phyloP scores from a whole-genome alignment of 2,888 invertebrate genomes.

The Trissolcus japonicus region DNA sequence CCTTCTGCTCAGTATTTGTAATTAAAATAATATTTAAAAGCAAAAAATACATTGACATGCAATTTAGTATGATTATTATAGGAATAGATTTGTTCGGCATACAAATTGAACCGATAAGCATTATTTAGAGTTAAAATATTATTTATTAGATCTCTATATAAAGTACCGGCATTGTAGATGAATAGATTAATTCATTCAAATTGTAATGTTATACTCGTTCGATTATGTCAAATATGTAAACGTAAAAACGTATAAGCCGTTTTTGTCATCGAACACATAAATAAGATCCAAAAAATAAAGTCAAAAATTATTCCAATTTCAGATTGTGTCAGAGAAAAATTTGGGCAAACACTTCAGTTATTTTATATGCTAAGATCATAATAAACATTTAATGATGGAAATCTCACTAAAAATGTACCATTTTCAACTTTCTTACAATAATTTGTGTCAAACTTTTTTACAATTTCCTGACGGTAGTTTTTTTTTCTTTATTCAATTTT shows the following conservation, averaged over 20 bases:
- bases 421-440: too few species aligned
- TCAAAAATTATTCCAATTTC: too few species aligned
- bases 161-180: conserved; percentile 34
- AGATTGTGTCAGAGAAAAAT: too few species aligned
- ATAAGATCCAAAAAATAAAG: too few species aligned
- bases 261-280: conserved; percentile 22
- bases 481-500: too few species aligned
- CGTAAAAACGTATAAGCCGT: conserved; percentile 14
- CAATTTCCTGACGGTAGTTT: too few species aligned
- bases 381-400: too few species aligned
- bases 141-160: conserved; percentile 43
- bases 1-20: conserved; percentile 55
- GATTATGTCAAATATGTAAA: conserved; percentile 35
- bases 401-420: too few species aligned
- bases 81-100: conserved; percentile 28
- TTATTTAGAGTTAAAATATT: conserved; percentile 37
- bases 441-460: too few species aligned
- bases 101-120: conserved; percentile 13
- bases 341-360: conserved; percentile 11
- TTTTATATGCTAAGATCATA: too few species aligned
- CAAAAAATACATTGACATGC: conserved; percentile 24
- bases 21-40: conserved; percentile 36
- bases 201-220: conserved; percentile 32
- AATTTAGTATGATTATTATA: conserved; percentile 28
- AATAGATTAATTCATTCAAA: conserved; percentile 34